phyloP scores from a whole-genome alignment of 2,888 invertebrate species.

The Tetropium fuscum region DNA sequence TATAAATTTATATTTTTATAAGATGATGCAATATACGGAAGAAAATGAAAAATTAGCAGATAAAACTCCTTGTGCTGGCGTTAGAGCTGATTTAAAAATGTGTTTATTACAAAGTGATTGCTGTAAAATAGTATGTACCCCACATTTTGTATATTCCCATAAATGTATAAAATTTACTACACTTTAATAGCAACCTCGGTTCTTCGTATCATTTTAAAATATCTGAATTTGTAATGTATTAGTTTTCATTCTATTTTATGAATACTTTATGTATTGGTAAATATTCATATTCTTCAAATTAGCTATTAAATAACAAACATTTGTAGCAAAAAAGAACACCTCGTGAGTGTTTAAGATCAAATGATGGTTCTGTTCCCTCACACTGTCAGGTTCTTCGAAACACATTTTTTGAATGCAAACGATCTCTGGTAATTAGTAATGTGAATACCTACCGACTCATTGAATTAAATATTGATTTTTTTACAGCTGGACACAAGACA shows the following conservation, averaged over 20 bases:
- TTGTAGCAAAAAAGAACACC: slow-evolving; percentile 83
- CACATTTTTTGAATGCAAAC: slow-evolving; percentile 91
- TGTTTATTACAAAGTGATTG: slow-evolving; percentile 89
- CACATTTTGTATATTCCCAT: no score
- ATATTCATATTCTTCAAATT: no score
- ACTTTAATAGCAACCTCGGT: no score
- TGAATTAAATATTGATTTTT: slow-evolving; percentile 35
- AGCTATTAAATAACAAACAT: no score
- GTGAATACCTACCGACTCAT: slow-evolving; percentile 8
- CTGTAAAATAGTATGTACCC: slow-evolving; percentile 76
- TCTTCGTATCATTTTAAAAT: no score
- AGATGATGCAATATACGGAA: slow-evolving; percentile 73
- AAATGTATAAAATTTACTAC: no score
- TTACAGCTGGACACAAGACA: slow-evolving; percentile 82
- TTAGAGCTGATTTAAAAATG: slow-evolving; percentile 88
- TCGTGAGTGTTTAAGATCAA: slow-evolving; percentile 76
- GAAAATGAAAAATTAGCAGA: slow-evolving; percentile 77
- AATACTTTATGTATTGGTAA: no score
- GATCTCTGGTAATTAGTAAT: slow-evolving; percentile 78
- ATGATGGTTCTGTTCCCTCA: slow-evolving; percentile 75
- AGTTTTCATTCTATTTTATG: no score
- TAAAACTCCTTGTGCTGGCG: slow-evolving; percentile 78
- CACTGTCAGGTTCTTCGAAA: slow-evolving; percentile 81
- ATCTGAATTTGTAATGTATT: no score
- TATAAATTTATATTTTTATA: slow-evolving; percentile 35